phyloP scores from a whole-genome alignment of 2,113 vertebrate species.

The Craseonycteris thonglongyai region DNA sequence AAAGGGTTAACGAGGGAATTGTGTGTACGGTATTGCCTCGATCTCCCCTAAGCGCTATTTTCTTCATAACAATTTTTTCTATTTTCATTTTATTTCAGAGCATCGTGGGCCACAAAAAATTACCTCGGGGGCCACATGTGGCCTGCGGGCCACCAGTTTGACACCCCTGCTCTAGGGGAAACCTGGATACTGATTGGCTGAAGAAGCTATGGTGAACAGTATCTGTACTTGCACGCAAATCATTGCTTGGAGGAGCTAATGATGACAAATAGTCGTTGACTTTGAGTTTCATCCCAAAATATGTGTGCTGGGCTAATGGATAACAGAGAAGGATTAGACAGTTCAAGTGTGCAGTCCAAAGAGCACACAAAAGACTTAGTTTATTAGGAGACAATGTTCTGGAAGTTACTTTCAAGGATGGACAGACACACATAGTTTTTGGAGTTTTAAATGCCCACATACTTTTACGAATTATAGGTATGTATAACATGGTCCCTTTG shows the following conservation, averaged over 20 bases:
- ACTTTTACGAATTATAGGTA: neutral
- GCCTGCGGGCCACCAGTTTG: no score
- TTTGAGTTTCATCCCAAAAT: constrained; percentile 67
- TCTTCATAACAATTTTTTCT: no score
- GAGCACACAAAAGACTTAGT: neutral
- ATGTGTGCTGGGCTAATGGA: constrained; percentile 21
- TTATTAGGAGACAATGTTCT: neutral
- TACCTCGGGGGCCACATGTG: no score
- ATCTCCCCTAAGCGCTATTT: no score
- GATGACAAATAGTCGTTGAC: constrained; percentile 55
- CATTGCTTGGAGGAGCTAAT: constrained; percentile 34
- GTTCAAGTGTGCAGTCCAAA: neutral
- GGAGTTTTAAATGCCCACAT: neutral
- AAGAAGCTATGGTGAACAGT: neutral
- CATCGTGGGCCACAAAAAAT: no score
- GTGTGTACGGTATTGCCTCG: no score
- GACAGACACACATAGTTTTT: neutral
- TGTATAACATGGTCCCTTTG: neutral
- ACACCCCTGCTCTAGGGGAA: neutral
- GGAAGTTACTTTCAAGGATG: neutral
- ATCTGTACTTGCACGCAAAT: constrained; percentile 19
- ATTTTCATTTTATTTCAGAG: no score
- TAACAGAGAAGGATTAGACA: constrained; percentile 37
- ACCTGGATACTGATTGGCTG: neutral
- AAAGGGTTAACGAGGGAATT: no score